Evolutionary conservation across 2,113 vertebrate genomes (phyloP).

Genomic region (Donacobius atricapilla): DNA sequence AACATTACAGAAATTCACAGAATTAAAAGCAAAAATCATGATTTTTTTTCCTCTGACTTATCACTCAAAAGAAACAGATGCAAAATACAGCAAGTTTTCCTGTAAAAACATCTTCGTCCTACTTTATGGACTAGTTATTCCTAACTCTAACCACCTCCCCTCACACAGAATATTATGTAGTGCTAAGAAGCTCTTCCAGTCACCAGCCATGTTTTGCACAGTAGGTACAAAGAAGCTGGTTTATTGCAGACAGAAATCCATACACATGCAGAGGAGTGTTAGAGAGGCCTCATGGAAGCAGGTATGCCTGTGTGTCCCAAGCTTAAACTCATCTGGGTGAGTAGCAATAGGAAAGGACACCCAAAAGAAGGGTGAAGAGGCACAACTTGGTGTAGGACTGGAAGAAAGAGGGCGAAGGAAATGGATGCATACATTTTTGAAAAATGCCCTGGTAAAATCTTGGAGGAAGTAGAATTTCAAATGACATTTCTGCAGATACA

Average conservation of each 20-base stretch:
- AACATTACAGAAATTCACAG: constrained; percentile 14
- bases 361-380: background rate
- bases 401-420: background rate
- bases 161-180: constrained; percentile 51
- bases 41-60: background rate
- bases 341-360: background rate
- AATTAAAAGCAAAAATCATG: constrained; percentile 1
- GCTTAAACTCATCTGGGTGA: background rate
- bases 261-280: background rate
- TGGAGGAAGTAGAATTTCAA: constrained; percentile 9
- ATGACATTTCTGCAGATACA: constrained; percentile 33
- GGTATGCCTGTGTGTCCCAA: background rate
- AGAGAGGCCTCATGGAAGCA: background rate
- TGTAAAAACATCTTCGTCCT: constrained; percentile 37
- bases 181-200: constrained; percentile 31
- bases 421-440: background rate
- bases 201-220: background rate
- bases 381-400: background rate
- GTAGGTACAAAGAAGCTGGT: background rate
- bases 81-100: constrained; percentile 25
- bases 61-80: constrained; percentile 33
- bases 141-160: constrained; percentile 27
- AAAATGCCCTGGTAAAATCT: background rate
- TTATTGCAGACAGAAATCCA: background rate
- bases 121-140: constrained; percentile 51